These are phyloP conservation scores for Carcina quercana DNA, from an alignment of 2,888 invertebrate species.

Conservation along the genomic window DNA sequence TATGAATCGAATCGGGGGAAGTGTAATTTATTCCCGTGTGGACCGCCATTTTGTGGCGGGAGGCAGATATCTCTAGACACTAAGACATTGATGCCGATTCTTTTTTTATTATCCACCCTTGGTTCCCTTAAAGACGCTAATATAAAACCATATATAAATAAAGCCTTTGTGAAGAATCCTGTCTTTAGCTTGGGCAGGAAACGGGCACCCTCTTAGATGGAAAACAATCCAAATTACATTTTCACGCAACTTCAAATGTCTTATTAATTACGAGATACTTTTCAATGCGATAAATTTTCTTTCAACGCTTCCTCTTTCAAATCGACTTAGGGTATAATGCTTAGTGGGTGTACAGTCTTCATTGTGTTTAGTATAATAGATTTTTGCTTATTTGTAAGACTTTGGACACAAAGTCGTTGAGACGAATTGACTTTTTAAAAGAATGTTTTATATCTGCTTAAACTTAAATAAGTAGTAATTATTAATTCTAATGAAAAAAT, in stretches of 20 bases:
- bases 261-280: conserved; percentile 73
- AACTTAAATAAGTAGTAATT: too few relatives aligned
- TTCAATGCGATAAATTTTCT: conserved; percentile 74
- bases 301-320: conserved; percentile 59
- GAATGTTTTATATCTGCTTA: too few relatives aligned
- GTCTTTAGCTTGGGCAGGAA: conserved; percentile 53
- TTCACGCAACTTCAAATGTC: conserved; percentile 75
- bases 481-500: too few relatives aligned
- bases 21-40: conserved; percentile 72
- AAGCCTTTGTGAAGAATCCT: conserved; percentile 57
- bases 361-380: too few relatives aligned
- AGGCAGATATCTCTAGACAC: conserved; percentile 62
- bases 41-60: conserved; percentile 72
- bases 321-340: conserved; percentile 65
- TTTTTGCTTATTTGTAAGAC: too few relatives aligned
- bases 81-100: conserved; percentile 74
- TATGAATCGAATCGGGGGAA: conserved; percentile 60
- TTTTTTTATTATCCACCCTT: conserved; percentile 72
- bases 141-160: conserved; percentile 73
- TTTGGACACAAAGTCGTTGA: too few relatives aligned
- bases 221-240: conserved; percentile 76
- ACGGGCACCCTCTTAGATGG: conserved; percentile 51
- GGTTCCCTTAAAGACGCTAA: conserved; percentile 70
- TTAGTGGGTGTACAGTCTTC: too few relatives aligned
- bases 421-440: too few relatives aligned